These are phyloP conservation scores for Carassius gibelio DNA, from an alignment of 2,113 vertebrate genomes.

Conservation along the genomic window DNA sequence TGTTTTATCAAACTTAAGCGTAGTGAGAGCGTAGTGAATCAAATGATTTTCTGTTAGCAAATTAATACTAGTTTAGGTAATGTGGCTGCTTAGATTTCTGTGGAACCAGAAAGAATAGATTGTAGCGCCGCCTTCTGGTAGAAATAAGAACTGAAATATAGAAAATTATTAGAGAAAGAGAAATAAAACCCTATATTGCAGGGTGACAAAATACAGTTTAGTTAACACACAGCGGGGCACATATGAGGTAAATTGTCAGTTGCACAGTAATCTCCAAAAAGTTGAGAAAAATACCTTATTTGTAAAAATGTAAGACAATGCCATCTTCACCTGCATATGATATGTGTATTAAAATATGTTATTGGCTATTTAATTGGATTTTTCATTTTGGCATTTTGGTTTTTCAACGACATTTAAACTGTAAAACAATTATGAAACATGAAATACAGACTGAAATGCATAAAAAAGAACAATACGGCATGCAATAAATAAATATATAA, in stretches of 20 bases:
- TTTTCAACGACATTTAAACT: no score
- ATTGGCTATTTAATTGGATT: neutral
- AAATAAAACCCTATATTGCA: no score
- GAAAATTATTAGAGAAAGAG: no score
- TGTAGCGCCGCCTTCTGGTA: neutral
- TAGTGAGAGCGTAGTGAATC: neutral
- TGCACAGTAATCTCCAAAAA: no score
- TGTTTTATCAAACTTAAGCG: neutral
- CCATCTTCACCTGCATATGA: neutral
- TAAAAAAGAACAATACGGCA: neutral
- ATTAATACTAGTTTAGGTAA: neutral
- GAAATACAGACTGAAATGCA: neutral
- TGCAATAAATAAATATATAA: neutral
- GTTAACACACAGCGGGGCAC: no score
- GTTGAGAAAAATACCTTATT: neutral
- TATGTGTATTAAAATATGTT: neutral
- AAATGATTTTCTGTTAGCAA: neutral
- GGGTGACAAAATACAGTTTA: no score
- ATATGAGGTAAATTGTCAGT: no score
- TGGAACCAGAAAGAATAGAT: neutral
- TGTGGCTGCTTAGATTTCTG: neutral
- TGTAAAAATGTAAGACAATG: neutral
- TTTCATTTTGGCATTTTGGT: no score
- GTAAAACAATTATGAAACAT: neutral
- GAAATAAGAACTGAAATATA: neutral